These are phyloP conservation scores for Apoda limacodes DNA, from an alignment of 2,888 invertebrate species.

Conservation along the genomic window DNA sequence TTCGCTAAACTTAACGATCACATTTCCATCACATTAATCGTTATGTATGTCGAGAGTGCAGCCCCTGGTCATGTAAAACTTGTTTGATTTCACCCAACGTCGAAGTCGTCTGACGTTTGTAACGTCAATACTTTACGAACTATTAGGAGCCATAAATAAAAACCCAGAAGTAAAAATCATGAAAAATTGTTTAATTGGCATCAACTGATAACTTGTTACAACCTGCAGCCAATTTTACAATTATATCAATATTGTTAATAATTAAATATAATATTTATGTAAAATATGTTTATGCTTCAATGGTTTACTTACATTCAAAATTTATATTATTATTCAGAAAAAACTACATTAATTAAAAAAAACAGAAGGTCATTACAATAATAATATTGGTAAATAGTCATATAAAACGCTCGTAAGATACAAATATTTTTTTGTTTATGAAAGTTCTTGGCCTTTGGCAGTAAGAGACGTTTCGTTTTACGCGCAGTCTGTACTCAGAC, in stretches of 20 bases:
- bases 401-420: slow-evolving; percentile 50
- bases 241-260: slow-evolving; percentile 68
- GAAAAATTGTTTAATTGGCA: slow-evolving; percentile 71
- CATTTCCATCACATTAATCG: too few relatives aligned
- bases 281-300: slow-evolving; percentile 68
- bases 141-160: slow-evolving; percentile 34
- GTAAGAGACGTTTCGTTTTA: slow-evolving; percentile 28
- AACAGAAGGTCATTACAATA: slow-evolving; percentile 45
- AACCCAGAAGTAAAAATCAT: slow-evolving; percentile 59
- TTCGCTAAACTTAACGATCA: too few relatives aligned
- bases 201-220: slow-evolving; percentile 68
- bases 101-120: too few relatives aligned
- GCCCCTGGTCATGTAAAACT: too few relatives aligned
- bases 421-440: slow-evolving; percentile 27
- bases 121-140: too few relatives aligned
- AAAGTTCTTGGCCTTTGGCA: slow-evolving; percentile 30
- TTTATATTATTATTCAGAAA: slow-evolving; percentile 66
- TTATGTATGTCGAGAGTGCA: too few relatives aligned
- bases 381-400: slow-evolving; percentile 51
- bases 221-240: slow-evolving; percentile 69
- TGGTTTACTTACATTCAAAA: slow-evolving; percentile 68
- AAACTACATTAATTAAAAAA: slow-evolving; percentile 48
- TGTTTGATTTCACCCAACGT: too few relatives aligned
- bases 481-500: slow-evolving; percentile 41
- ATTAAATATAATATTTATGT: slow-evolving; percentile 70